Percentiles rank a stretch among this genome's conserved stretches.
These are phyloP conservation scores for Myiozetetes cayanensis DNA, from an alignment of 2,113 vertebrate species.

Conservation along the genomic window DNA sequence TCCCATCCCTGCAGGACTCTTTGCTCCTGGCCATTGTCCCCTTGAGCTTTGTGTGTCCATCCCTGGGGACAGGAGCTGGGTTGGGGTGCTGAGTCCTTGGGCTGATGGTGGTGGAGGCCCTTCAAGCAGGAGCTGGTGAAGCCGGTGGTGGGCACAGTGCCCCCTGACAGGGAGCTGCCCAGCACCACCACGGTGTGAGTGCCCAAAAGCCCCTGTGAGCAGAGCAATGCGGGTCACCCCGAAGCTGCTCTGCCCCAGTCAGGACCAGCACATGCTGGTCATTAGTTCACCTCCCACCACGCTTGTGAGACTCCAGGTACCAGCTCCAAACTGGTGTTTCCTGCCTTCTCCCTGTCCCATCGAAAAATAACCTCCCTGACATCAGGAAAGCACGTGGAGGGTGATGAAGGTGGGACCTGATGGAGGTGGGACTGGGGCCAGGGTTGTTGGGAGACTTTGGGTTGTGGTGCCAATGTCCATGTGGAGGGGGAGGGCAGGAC, in stretches of 20 bases:
- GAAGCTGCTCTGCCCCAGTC: neutral
- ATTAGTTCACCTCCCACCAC: neutral
- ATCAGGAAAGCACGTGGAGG: neutral
- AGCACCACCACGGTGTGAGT: fast-evolving
- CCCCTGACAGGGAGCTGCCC: neutral
- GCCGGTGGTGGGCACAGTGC: neutral
- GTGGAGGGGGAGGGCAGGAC: neutral
- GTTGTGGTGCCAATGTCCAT: too few relatives aligned
- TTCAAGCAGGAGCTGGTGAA: neutral
- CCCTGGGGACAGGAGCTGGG: neutral
- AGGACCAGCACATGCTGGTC: neutral
- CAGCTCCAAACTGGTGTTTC: neutral
- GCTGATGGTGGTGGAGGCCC: neutral
- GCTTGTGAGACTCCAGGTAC: neutral
- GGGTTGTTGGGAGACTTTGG: neutral
- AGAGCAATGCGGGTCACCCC: neutral
- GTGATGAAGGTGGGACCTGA: neutral
- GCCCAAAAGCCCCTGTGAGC: neutral
- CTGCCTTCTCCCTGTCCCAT: neutral
- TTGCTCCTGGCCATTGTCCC: neutral
- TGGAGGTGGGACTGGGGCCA: neutral
- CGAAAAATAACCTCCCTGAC: neutral
- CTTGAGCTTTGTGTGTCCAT: neutral
- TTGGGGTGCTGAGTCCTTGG: neutral
- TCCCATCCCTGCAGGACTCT: neutral